phyloP scores from a whole-genome alignment of 1,140 invertebrate species.

The Drosophila carrolli region DNA sequence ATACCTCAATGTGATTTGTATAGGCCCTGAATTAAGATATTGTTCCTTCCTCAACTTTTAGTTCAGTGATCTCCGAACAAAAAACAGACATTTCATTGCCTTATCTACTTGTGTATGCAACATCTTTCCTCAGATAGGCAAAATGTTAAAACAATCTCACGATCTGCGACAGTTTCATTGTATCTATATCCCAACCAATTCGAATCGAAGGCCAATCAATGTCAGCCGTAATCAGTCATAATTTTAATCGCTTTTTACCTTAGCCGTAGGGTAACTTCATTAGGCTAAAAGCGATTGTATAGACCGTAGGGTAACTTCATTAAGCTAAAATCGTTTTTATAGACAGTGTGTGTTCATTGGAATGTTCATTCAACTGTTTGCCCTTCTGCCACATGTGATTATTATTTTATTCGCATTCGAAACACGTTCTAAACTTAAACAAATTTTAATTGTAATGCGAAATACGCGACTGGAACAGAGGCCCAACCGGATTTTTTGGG shows the following conservation, averaged over 20 bases:
- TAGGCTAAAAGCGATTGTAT: slow-evolving; percentile 28
- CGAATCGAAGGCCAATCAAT: slow-evolving; percentile 43
- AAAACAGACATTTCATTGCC: slow-evolving; percentile 7
- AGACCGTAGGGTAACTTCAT: slow-evolving; percentile 34
- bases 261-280: slow-evolving; percentile 37
- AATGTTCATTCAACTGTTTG: slow-evolving; percentile 44
- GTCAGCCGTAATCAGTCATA: slow-evolving; percentile 32
- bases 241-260: slow-evolving; percentile 58
- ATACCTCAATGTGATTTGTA: slow-evolving; percentile 25
- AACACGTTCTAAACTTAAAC: slow-evolving; percentile 76
- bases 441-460: slow-evolving; percentile 72
- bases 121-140: slow-evolving; percentile 26
- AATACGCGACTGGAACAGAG: slow-evolving; percentile 41
- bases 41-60: slow-evolving; percentile 4
- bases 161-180: slow-evolving; percentile 20
- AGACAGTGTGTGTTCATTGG: slow-evolving; percentile 15
- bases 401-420: slow-evolving; percentile 51
- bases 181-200: slow-evolving; percentile 27
- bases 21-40: slow-evolving; percentile 30
- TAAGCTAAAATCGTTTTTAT: slow-evolving; percentile 31
- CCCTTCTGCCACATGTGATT: slow-evolving; percentile 59
- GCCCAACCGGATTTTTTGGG: slow-evolving; percentile 54
- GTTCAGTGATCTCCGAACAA: slow-evolving; percentile 45
- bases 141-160: slow-evolving; percentile 52
- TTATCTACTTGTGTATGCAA: slow-evolving; percentile 54